These are phyloP conservation scores for Dolomedes plantarius DNA, from an alignment of 2,888 invertebrate genomes.

Conservation along the genomic window DNA sequence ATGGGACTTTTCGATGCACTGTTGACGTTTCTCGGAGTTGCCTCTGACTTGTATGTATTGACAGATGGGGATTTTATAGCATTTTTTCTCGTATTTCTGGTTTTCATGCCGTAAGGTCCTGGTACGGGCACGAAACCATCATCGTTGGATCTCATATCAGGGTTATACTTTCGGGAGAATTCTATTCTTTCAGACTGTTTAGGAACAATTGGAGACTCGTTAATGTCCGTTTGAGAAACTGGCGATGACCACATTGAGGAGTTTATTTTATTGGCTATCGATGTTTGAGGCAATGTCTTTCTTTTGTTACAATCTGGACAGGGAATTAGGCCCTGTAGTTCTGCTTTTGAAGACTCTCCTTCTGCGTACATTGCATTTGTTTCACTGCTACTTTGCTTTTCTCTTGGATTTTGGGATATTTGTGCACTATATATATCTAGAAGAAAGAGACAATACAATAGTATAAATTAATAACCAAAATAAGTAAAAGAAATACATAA, in stretches of 20 bases:
- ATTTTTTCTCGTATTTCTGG: neutral
- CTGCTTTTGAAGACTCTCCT: neutral
- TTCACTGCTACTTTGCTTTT: too few relatives aligned
- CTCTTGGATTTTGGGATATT: too few relatives aligned
- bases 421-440: too few relatives aligned
- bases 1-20: too few relatives aligned
- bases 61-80: neutral
- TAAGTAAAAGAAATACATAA: too few relatives aligned
- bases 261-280: neutral
- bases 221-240: neutral
- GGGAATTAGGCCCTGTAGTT: neutral
- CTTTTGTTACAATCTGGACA: neutral
- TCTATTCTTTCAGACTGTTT: neutral
- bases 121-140: slow-evolving; percentile 47
- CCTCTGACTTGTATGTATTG: neutral
- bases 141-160: neutral
- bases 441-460: too few relatives aligned
- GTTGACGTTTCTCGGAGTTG: neutral
- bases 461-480: too few relatives aligned
- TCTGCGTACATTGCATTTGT: too few relatives aligned
- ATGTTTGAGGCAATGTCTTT: neutral
- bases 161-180: slow-evolving; percentile 33
- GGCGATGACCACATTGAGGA: neutral
- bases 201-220: neutral
- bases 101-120: slow-evolving; percentile 18